Base-by-base conservation (phyloP, 2,113 vertebrate species). In the Anolis carolinensis region DNA sequence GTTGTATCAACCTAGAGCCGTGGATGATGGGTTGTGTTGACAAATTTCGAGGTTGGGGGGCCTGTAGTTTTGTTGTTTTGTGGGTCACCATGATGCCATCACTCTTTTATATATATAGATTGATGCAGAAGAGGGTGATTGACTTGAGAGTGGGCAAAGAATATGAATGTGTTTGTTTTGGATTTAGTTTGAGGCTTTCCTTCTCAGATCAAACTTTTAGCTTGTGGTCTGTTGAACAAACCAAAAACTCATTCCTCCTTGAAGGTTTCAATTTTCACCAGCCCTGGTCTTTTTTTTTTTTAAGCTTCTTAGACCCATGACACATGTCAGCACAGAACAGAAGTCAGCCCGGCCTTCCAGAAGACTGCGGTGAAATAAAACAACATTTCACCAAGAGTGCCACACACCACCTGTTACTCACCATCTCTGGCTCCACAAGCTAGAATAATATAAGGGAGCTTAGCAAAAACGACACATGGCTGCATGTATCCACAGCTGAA, bases 201-300 rank as follows among this genome's bases (percentile, higher is more conserved):
- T 63, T 78, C 79, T 77, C 62, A 79, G 67, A 78, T 85, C 80
- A 72, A 63, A 85, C 63, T 63, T 85, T 85, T 27, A 52, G 73
- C 87, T 55, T 89, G 87, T 65, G 83, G 79, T 82, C 73, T 85
- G 25, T 52, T 63, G 48, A 71, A 44, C 63, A 89, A 85, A 72
- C 79, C 87, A 65, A 83, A 82, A 21, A 77, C 74, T 72, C 75
- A 77, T 78, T 70, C 59, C 73, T 82, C 39, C 39, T 39, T 8
- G 27, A 78, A 59, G 87, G 74, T 89, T 77, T 85, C 73, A 63
- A 48, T 82, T 85, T 89, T 77, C 79, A 72, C n/a, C 27, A 23
- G 70, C 48, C 32, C 72, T 39, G n/a, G 44, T 18, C 32, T n/a
- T 50, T 70, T 48, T n/a, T 50, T 70, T 48, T 25, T 55, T 20